Evolutionary conservation across 2,797 vertebrate species (phyloP).

Genomic region (Cirrhinus mrigala): DNA sequence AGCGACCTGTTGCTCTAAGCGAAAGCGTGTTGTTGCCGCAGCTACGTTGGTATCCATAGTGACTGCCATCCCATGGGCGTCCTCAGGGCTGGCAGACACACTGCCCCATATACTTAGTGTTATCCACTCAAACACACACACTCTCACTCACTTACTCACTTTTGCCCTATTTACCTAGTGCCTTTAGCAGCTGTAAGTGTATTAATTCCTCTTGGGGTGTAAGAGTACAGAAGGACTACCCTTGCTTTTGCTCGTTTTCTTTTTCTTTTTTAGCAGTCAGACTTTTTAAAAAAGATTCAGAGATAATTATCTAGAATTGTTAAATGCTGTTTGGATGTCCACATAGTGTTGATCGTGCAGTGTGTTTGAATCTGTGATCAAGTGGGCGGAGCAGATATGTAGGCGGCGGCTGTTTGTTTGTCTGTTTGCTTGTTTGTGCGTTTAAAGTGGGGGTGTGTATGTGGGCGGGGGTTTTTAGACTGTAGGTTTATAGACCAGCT

Average conservation of each 20-base stretch:
- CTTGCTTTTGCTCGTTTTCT: not conserved
- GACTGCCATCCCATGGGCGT: conserved; percentile 66
- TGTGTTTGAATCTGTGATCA: not conserved
- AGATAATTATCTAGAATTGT: not conserved
- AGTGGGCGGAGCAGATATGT: conserved; percentile 13
- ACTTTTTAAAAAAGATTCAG: not conserved
- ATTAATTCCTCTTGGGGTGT: conserved; percentile 44
- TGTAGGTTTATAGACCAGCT: conserved; percentile 71
- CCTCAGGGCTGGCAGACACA: conserved; percentile 72
- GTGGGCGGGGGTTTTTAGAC: conserved; percentile 21
- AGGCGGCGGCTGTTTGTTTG: conserved; percentile 3
- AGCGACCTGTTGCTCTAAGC: not conserved
- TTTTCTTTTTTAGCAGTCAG: not conserved
- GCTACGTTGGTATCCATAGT: conserved; percentile 63
- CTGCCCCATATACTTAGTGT: conserved; percentile 73
- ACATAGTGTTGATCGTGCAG: not conserved
- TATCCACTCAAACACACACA: conserved; percentile 44
- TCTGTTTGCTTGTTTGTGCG: conserved; percentile 32
- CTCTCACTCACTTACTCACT: conserved; percentile 22
- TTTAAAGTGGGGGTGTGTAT: conserved; percentile 5
- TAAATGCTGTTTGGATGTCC: not conserved
- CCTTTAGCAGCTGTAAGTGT: conserved; percentile 51
- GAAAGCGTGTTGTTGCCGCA: conserved; percentile 59
- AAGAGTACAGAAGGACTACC: conserved; percentile 13
- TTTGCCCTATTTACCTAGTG: conserved; percentile 58